Conservation (phyloP, 1,140 invertebrate genomes). For the Harpegnathos saltator region DNA sequence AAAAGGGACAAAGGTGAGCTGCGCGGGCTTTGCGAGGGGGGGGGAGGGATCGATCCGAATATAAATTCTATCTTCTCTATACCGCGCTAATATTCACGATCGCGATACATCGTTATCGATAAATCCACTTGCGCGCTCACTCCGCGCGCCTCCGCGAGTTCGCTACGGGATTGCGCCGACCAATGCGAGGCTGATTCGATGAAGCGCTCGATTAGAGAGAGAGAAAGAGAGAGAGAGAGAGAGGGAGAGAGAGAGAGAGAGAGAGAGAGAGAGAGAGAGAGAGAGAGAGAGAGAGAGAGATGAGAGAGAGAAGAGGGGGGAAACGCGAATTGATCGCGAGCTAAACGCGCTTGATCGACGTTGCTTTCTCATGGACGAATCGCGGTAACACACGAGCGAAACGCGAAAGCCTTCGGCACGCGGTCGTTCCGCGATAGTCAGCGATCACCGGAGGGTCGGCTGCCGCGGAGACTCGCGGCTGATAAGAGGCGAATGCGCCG, state of each 20-base stretch:
- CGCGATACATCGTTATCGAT: conserved; percentile 45
- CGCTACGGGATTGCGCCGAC: background rate
- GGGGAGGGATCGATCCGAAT: conserved; percentile 39
- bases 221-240: too few species aligned
- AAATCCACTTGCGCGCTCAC: conserved; percentile 46
- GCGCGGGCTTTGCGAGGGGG: too few species aligned
- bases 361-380: too few species aligned
- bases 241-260: too few species aligned
- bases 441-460: background rate
- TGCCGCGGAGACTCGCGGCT: background rate
- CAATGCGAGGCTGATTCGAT: background rate
- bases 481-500: background rate
- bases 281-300: too few species aligned
- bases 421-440: background rate
- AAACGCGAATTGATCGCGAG: too few species aligned
- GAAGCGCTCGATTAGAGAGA: background rate
- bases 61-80: conserved; percentile 33
- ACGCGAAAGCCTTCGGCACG: background rate
- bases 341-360: too few species aligned
- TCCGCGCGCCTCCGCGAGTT: background rate
- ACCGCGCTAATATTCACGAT: conserved; percentile 45
- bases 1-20: conserved; percentile 53
- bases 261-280: too few species aligned
- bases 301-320: too few species aligned
- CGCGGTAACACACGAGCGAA: too few species aligned